Percentiles rank a stretch among this genome's conserved stretches.
These are phyloP conservation scores for Echinops telfairi DNA, from an alignment of 2,113 vertebrate species.

Conservation along the genomic window DNA sequence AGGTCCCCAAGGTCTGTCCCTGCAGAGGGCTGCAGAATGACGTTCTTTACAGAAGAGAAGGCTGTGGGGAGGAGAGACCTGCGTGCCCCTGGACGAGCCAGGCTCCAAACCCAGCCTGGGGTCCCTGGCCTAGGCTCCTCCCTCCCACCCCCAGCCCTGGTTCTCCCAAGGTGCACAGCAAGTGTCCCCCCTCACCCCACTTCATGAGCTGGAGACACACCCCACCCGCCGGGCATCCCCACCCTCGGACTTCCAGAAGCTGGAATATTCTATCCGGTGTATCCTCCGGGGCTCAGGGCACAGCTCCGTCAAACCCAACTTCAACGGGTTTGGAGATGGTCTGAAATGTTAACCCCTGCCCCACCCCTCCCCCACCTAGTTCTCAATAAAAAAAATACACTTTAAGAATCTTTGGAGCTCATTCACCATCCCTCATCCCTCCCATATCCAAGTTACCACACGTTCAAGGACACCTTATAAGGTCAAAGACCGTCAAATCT, in stretches of 20 bases:
- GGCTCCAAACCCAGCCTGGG: neutral
- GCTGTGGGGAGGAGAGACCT: fast-evolving
- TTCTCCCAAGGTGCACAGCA: neutral
- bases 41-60: neutral
- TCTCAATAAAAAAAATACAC: too few relatives aligned
- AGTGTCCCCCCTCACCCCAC: fast-evolving
- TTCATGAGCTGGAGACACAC: neutral
- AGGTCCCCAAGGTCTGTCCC: fast-evolving
- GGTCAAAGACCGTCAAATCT: neutral
- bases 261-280: neutral
- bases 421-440: too few relatives aligned
- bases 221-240: neutral
- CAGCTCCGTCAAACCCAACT: too few relatives aligned
- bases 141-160: neutral
- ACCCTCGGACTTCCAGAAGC: neutral
- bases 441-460: neutral
- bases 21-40: fast-evolving
- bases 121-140: neutral
- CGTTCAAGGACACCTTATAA: constrained; percentile 37
- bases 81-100: too few relatives aligned
- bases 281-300: neutral
- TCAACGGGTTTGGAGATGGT: too few relatives aligned
- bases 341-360: too few relatives aligned
- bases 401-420: too few relatives aligned
- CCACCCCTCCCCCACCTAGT: neutral